A percentile compares a stretch with the other conserved stretches of the same genome.
Evolutionary conservation across 1,140 invertebrate species (phyloP).

Genomic region (Coelopa frigida): DNA sequence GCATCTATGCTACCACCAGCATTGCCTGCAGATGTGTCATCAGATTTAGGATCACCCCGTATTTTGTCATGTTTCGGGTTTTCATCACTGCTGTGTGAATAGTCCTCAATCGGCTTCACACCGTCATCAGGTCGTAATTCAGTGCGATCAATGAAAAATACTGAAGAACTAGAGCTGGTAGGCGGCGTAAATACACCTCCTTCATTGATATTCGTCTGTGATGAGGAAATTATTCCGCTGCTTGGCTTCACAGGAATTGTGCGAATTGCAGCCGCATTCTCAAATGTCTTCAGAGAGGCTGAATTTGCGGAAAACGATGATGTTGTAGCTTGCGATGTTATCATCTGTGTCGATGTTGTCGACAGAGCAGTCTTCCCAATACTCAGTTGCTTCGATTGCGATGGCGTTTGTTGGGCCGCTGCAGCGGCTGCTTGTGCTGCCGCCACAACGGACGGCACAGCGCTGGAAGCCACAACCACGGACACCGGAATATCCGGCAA

Average conservation of each 20-base stretch:
- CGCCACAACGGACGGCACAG: constrained; percentile 17
- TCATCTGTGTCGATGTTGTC: too few species aligned
- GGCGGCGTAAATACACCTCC: too few species aligned
- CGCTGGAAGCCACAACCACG: constrained; percentile 25
- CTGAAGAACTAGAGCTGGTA: constrained; percentile 9
- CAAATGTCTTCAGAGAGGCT: too few species aligned
- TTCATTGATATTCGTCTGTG: not conserved
- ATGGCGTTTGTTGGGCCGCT: constrained; percentile 1
- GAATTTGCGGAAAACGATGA: too few species aligned
- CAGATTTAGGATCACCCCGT: not conserved
- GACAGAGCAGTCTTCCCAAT: too few species aligned
- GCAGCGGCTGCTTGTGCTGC: constrained; percentile 14
- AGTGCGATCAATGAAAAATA: constrained; percentile 12
- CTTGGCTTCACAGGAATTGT: not conserved
- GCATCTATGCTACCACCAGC: not conserved
- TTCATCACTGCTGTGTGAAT: not conserved
- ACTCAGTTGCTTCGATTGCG: too few species aligned
- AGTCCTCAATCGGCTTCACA: constrained; percentile 12
- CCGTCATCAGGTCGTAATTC: constrained; percentile 15
- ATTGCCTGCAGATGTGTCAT: not conserved
- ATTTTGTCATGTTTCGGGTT: not conserved
- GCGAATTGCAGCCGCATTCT: not conserved
- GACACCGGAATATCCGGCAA: constrained; percentile 37
- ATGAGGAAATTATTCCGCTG: not conserved
- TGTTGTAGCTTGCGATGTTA: too few species aligned